Conservation (phyloP, 2,113 vertebrate species). For the Rhabdornis inornatus region DNA sequence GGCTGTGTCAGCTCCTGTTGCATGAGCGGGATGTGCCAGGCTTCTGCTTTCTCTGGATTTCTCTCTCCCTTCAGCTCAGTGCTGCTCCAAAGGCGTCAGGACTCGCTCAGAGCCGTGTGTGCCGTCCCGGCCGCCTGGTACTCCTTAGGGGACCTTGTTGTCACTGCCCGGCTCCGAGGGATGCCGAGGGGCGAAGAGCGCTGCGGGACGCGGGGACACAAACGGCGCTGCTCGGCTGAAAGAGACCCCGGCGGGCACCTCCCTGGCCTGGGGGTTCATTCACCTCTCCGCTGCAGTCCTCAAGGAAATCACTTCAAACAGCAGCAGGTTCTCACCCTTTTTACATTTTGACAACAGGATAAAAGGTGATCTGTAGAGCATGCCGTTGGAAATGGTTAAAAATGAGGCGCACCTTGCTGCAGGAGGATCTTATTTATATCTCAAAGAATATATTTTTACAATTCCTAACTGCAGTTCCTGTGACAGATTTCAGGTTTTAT, state of each 20-base stretch:
- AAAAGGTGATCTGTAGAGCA: neutral
- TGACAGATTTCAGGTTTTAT: neutral
- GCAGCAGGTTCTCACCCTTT: neutral
- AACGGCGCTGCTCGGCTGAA: neutral
- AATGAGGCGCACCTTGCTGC: neutral
- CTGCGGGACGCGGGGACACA: neutral
- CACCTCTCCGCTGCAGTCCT: neutral
- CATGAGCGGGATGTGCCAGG: neutral
- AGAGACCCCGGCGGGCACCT: neutral
- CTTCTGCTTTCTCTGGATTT: neutral
- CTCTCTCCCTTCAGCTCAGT: neutral
- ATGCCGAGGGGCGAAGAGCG: neutral
- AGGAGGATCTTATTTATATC: neutral
- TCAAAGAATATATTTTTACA: neutral
- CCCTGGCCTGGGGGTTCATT: accelerated
- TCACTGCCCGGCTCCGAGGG: neutral
- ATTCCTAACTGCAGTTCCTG: neutral
- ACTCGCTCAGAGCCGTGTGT: neutral
- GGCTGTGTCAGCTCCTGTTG: neutral
- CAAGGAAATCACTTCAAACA: neutral
- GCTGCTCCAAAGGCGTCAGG: neutral
- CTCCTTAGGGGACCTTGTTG: neutral
- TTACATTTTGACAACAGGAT: neutral
- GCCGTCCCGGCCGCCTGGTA: neutral
- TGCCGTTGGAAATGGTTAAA: neutral